phyloP scores from a whole-genome alignment of 2,888 invertebrate genomes.

The Lepidochitona cinerea region DNA sequence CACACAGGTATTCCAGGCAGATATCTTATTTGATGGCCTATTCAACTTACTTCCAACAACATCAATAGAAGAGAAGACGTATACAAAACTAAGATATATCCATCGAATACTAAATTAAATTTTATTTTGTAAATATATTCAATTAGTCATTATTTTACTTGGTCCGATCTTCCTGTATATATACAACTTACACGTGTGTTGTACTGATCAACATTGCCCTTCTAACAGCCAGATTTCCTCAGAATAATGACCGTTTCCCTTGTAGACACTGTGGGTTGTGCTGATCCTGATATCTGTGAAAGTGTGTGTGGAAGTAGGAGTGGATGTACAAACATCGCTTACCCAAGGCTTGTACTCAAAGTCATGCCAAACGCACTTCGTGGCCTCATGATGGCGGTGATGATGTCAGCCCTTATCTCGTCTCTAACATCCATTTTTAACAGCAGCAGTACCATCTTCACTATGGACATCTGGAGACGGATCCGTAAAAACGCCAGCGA shows the following conservation, averaged over 20 bases:
- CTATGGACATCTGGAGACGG: conserved; percentile 73
- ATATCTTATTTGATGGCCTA: no score
- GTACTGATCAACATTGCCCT: no score
- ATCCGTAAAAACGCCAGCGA: conserved; percentile 68
- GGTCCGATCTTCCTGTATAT: no score
- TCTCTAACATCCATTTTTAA: conserved; percentile 74
- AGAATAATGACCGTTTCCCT: not conserved
- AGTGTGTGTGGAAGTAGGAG: conserved; percentile 68
- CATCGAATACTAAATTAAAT: no score
- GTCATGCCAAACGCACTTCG: conserved; percentile 72
- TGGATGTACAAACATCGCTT: conserved; percentile 74
- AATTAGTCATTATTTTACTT: no score
- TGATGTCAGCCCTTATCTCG: conserved; percentile 74
- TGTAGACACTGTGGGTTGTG: conserved; percentile 72
- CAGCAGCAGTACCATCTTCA: conserved; percentile 73
- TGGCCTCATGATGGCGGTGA: conserved; percentile 74
- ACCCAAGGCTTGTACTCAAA: conserved; percentile 71
- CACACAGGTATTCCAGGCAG: no score
- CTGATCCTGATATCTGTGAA: conserved; percentile 69
- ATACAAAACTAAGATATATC: no score
- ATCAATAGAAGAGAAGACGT: no score
- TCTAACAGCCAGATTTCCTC: no score
- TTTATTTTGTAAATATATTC: no score
- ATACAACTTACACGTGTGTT: no score
- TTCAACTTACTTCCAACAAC: no score